These are phyloP conservation scores for Amblyjoppa fuscipennis DNA, from an alignment of 2,888 invertebrate species.

Conservation along the genomic window DNA sequence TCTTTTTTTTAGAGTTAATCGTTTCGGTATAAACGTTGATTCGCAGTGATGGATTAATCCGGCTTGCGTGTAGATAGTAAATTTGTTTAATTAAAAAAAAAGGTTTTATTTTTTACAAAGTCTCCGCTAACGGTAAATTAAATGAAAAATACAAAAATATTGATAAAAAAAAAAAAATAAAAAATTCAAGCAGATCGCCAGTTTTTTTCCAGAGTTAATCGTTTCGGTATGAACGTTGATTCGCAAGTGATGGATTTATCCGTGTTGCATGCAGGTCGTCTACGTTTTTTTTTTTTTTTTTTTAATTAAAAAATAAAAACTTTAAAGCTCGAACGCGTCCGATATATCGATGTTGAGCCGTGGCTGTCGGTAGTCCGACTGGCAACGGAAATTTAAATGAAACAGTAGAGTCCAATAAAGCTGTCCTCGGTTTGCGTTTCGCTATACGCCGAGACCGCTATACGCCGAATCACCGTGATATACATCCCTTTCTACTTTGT, in stretches of 20 bases:
- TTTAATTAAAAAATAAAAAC: background rate
- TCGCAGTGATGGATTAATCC: no score
- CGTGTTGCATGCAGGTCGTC: background rate
- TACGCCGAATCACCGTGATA: background rate
- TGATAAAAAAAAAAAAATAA: no score
- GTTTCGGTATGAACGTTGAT: background rate
- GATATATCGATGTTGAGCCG: background rate
- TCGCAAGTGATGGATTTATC: no score
- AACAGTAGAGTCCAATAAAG: background rate
- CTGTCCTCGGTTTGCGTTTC: background rate
- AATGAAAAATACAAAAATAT: no score
- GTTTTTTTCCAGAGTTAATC: background rate
- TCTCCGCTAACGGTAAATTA: no score
- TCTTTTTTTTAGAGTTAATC: background rate
- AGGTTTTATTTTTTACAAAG: no score
- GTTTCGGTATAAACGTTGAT: background rate
- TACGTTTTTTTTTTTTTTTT: no score
- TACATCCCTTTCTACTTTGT: background rate
- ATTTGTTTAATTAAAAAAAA: no score
- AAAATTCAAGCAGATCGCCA: no score
- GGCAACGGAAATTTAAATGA: background rate
- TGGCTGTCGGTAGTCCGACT: background rate
- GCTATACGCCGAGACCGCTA: background rate
- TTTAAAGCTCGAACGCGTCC: background rate
- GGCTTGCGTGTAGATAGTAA: no score